Percentiles rank a stretch among this genome's conserved stretches.
Conservation (phyloP, 1,140 invertebrate genomes). For the Macrobrachium nipponense region DNA sequence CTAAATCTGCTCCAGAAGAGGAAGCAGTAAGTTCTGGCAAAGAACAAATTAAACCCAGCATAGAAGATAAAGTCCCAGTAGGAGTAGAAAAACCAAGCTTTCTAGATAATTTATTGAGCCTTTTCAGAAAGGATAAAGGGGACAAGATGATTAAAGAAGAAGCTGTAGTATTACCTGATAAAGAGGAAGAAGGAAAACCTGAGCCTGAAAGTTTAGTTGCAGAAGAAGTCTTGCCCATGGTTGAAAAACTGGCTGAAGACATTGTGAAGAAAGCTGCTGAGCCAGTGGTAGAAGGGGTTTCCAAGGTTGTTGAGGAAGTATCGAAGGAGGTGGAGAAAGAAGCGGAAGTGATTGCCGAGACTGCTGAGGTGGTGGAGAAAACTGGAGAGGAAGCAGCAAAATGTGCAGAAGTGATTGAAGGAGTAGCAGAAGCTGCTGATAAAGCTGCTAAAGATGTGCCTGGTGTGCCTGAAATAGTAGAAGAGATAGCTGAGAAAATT, state of each 20-base stretch:
- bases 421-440: slow-evolving; percentile 13
- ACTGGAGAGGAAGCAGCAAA: not conserved
- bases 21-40: too few relatives aligned
- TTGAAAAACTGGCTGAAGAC: not conserved
- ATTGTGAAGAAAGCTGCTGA: slow-evolving; percentile 13
- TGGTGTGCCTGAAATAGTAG: slow-evolving; percentile 11
- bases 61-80: too few relatives aligned
- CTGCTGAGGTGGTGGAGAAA: slow-evolving; percentile 16
- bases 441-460: slow-evolving; percentile 14
- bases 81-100: too few relatives aligned
- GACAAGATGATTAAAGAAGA: not conserved
- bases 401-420: slow-evolving; percentile 9
- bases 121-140: not conserved
- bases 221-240: too few relatives aligned
- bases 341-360: slow-evolving; percentile 4
- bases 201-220: too few relatives aligned
- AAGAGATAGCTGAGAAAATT: slow-evolving; percentile 9
- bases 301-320: slow-evolving; percentile 6
- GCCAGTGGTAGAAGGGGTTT: not conserved
- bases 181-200: not conserved
- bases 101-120: too few relatives aligned
- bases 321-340: slow-evolving; percentile 27
- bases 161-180: not conserved
- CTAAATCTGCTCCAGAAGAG: too few relatives aligned
- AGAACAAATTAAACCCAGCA: too few relatives aligned